Conservation (phyloP, 1,140 invertebrate genomes). For the Pogonomyrmex barbatus region DNA sequence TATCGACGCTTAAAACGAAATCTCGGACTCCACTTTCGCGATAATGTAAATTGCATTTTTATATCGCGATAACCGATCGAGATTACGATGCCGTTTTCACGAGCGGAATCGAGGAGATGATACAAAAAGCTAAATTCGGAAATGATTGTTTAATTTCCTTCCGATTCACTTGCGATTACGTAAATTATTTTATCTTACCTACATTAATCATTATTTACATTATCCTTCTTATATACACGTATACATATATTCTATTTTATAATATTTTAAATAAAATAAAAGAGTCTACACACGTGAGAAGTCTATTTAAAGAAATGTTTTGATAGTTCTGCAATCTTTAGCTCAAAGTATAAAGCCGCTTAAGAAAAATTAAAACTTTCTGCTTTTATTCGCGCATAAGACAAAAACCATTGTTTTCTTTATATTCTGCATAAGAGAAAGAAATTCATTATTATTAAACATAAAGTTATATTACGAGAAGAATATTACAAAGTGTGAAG, state of each 20-base stretch:
- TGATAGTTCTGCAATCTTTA: not conserved
- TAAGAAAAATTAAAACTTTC: not conserved
- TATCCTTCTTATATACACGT: not conserved
- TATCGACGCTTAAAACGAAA: constrained; percentile 52
- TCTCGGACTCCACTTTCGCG: constrained; percentile 30
- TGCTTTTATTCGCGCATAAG: not conserved
- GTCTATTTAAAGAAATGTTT: not conserved
- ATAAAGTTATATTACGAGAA: not conserved
- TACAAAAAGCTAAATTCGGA: constrained; percentile 34
- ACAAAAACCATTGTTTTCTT: not conserved
- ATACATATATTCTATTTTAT: not conserved
- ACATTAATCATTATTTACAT: not conserved
- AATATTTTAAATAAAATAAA: not conserved
- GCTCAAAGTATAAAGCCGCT: not conserved
- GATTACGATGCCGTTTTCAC: constrained; percentile 22
- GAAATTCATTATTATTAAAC: not conserved
- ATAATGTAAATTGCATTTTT: constrained; percentile 55
- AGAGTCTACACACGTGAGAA: too few species aligned
- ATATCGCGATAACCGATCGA: constrained; percentile 43
- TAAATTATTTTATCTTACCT: not conserved
- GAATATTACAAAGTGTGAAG: not conserved
- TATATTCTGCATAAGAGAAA: not conserved
- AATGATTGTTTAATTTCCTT: constrained; percentile 37
- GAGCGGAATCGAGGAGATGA: not conserved
- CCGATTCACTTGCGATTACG: not conserved